Conservation (phyloP, 1,140 invertebrate genomes). For the Euglossa dilemma region DNA sequence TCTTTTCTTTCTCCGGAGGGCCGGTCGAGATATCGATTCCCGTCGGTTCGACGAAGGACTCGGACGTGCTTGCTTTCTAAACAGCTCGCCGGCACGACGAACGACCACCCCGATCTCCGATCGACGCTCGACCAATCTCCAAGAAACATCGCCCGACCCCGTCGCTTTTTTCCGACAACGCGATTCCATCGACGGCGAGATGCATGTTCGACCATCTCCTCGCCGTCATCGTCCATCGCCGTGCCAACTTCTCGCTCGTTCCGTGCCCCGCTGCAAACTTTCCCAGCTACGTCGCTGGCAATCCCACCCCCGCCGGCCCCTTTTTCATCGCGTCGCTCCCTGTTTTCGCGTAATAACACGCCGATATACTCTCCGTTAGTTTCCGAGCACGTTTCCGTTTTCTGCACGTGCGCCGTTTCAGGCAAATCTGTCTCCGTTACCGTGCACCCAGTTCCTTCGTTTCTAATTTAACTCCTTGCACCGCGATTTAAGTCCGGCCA, state of each 20-base stretch:
- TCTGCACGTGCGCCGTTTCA: neutral
- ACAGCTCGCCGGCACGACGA: constrained; percentile 45
- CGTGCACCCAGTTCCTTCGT: neutral
- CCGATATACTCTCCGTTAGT: constrained; percentile 20
- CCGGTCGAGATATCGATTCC: constrained; percentile 59
- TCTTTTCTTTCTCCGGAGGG: constrained; percentile 3
- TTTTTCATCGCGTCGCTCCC: neutral
- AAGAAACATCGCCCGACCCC: constrained; percentile 31
- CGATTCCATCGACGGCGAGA: constrained; percentile 23
- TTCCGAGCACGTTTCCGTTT: neutral
- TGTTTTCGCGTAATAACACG: constrained; percentile 46
- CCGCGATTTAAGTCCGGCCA: too few species aligned
- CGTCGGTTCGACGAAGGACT: constrained; percentile 50
- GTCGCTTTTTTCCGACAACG: constrained; percentile 1
- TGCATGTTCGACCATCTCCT: constrained; percentile 17
- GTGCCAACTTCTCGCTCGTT: constrained; percentile 41
- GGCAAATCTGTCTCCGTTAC: neutral
- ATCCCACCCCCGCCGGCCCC: neutral
- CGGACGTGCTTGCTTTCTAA: constrained; percentile 58
- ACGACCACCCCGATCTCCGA: constrained; percentile 26
- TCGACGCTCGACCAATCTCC: constrained; percentile 54
- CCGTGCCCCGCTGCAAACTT: neutral
- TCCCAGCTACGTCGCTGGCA: neutral
- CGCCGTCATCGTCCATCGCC: constrained; percentile 19
- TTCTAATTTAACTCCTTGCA: neutral